These are phyloP conservation scores for Drosophila virilis DNA, from an alignment of 1,140 invertebrate genomes.

Conservation along the genomic window DNA sequence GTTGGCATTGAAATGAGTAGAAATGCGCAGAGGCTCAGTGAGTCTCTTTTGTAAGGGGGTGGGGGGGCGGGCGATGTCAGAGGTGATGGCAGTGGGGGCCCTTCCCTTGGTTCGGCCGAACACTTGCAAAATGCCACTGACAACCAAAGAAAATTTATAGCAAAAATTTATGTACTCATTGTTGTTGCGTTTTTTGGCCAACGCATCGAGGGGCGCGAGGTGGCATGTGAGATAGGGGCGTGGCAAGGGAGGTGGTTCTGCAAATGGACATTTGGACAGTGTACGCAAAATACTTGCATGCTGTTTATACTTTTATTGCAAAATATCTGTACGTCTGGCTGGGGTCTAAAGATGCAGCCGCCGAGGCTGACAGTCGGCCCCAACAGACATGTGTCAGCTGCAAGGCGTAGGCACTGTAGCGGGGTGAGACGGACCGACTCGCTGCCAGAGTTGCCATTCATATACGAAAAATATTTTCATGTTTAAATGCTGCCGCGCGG, in stretches of 20 bases:
- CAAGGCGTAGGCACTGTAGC: background rate
- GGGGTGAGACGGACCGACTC: background rate
- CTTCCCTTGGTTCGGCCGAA: constrained; percentile 12
- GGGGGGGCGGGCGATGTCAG: background rate
- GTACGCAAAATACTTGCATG: constrained; percentile 75
- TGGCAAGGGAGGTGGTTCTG: background rate
- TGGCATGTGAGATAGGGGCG: background rate
- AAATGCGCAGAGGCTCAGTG: constrained; percentile 23
- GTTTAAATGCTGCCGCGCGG: constrained; percentile 71
- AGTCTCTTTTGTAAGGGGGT: background rate
- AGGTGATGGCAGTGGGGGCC: background rate
- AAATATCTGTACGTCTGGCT: constrained; percentile 57
- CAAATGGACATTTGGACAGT: constrained; percentile 43
- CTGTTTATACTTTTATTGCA: constrained; percentile 81
- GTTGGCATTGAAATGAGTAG: constrained; percentile 75
- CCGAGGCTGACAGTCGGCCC: constrained; percentile 22
- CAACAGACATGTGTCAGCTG: constrained; percentile 59
- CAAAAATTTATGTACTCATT: constrained; percentile 75
- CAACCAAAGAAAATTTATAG: constrained; percentile 80
- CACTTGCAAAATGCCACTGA: constrained; percentile 79
- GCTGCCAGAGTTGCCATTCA: constrained; percentile 37
- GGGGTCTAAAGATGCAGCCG: constrained; percentile 38
- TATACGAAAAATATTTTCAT: constrained; percentile 68
- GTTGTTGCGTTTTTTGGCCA: constrained; percentile 46
- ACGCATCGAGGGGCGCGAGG: constrained; percentile 5